Percentiles rank a stretch among this genome's conserved stretches.
These are phyloP conservation scores for Anarhynchus alexandrinus DNA, from an alignment of 2,113 vertebrate genomes.

Conservation along the genomic window DNA sequence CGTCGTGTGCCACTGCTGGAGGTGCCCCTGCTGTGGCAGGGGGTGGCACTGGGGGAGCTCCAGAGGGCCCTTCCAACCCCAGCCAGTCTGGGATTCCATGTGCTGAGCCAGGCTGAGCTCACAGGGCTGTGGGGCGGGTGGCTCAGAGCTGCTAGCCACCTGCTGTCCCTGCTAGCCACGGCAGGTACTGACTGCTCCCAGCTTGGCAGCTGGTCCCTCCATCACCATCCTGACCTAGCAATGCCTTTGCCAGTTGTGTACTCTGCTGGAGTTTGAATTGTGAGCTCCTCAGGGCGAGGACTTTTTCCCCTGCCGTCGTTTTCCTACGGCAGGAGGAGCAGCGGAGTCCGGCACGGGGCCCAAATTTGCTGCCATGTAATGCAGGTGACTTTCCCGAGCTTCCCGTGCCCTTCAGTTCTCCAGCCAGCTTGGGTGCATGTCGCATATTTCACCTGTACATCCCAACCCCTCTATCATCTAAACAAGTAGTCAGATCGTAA, in stretches of 20 bases:
- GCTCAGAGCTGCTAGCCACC: neutral
- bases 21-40: too few relatives aligned
- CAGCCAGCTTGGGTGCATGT: neutral
- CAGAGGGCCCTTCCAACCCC: too few relatives aligned
- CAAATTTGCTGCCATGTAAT: rapidly evolving
- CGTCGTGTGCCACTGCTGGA: too few relatives aligned
- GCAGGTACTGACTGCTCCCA: neutral
- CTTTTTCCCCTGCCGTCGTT: neutral
- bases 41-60: too few relatives aligned
- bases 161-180: neutral
- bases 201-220: neutral
- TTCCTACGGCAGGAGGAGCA: neutral
- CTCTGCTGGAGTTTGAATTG: neutral
- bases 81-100: too few relatives aligned
- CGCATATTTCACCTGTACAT: neutral
- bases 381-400: neutral
- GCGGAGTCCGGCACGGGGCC: neutral
- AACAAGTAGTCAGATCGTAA: neutral
- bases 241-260: rapidly evolving
- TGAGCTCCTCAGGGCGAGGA: neutral
- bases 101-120: neutral
- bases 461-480: neutral
- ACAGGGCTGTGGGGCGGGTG: neutral
- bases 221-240: neutral
- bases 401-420: neutral